These are phyloP conservation scores for Empis livida DNA, from an alignment of 2,888 invertebrate genomes.

Conservation along the genomic window DNA sequence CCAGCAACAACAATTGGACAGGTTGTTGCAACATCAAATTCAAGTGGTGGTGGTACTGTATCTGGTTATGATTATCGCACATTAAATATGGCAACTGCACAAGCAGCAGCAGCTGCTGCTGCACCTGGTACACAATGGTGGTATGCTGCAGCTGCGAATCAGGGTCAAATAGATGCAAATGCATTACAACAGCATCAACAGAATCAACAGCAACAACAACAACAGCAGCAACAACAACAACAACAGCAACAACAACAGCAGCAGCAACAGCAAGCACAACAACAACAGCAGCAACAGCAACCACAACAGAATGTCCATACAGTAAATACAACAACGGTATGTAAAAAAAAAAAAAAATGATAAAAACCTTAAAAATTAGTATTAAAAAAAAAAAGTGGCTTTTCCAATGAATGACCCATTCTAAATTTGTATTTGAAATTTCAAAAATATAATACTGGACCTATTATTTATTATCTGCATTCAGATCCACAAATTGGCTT, in stretches of 20 bases:
- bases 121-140: slow-evolving; percentile 64
- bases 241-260: slow-evolving; percentile 34
- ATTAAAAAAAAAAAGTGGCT: too few species aligned
- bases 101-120: slow-evolving; percentile 37
- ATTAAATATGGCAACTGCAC: slow-evolving; percentile 43
- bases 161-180: slow-evolving; percentile 42
- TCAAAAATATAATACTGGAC: too few species aligned
- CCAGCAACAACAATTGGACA: slow-evolving; percentile 52
- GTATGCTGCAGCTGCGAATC: slow-evolving; percentile 48
- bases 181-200: slow-evolving; percentile 44
- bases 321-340: neutral
- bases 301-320: slow-evolving; percentile 21
- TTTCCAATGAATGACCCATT: too few species aligned
- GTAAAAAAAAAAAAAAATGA: too few species aligned
- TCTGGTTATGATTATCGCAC: slow-evolving; percentile 60
- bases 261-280: slow-evolving; percentile 38
- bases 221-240: slow-evolving; percentile 31
- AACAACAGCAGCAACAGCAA: slow-evolving; percentile 41
- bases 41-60: slow-evolving; percentile 36
- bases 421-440: too few species aligned
- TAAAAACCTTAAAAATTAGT: too few species aligned
- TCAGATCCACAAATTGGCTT: too few species aligned
- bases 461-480: too few species aligned
- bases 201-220: slow-evolving; percentile 40
- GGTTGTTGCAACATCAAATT: slow-evolving; percentile 48